Evolutionary conservation across 2,888 invertebrate genomes (phyloP).

Genomic region (Ochropleura leucogaster): DNA sequence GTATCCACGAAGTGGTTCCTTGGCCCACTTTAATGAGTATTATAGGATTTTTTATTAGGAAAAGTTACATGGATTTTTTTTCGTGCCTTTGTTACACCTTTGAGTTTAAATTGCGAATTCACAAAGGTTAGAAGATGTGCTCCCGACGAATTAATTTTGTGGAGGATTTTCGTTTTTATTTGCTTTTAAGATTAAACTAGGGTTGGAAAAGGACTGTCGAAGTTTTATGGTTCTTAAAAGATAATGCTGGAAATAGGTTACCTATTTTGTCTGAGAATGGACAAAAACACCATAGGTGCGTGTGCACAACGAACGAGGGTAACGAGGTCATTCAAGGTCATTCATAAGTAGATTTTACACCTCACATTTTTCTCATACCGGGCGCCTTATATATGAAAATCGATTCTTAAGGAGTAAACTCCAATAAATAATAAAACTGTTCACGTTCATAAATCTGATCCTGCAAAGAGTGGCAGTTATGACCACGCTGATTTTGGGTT

Average conservation of each 20-base stretch:
- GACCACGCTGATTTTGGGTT: no score
- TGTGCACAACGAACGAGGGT: no score
- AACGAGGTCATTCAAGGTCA: no score
- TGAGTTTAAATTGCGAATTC: slow-evolving; percentile 39
- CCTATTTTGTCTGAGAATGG: not conserved
- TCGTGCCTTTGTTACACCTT: slow-evolving; percentile 26
- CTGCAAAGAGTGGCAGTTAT: not conserved
- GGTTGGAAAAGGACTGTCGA: not conserved
- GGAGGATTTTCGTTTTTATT: slow-evolving; percentile 9
- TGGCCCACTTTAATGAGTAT: slow-evolving; percentile 56
- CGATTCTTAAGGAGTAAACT: no score
- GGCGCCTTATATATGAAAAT: no score
- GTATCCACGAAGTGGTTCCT: slow-evolving; percentile 38
- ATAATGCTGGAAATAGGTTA: not conserved
- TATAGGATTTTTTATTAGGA: slow-evolving; percentile 61
- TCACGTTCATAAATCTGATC: not conserved
- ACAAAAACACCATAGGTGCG: no score
- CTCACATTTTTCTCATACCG: no score
- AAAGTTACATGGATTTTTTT: slow-evolving; percentile 54
- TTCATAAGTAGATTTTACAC: no score
- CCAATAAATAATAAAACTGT: not conserved
- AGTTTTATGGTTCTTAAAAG: not conserved
- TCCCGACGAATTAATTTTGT: slow-evolving; percentile 7
- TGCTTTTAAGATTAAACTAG: not conserved
- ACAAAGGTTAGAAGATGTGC: slow-evolving; percentile 22